A percentile compares a stretch with the other conserved stretches of the same genome.
Conservation (phyloP, 2,113 vertebrate species). For the Microcebus murinus region DNA sequence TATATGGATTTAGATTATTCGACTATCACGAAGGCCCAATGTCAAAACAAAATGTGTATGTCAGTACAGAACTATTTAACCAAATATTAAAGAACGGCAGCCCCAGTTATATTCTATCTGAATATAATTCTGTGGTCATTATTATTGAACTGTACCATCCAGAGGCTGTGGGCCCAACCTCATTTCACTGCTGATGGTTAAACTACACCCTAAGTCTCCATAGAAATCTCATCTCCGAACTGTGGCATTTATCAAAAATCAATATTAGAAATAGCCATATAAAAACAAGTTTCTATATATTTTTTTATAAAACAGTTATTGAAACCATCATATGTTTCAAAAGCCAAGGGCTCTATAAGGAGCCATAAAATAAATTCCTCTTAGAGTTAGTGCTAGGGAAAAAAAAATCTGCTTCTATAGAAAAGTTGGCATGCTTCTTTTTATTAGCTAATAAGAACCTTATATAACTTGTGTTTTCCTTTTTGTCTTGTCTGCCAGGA, state of each 20-base stretch:
- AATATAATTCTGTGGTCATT: neutral
- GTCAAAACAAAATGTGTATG: neutral
- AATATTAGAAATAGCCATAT: slow-evolving; percentile 47
- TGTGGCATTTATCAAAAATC: slow-evolving; percentile 67
- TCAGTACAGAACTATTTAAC: neutral
- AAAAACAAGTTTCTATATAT: slow-evolving; percentile 13
- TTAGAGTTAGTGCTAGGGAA: slow-evolving; percentile 40
- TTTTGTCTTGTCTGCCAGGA: slow-evolving; percentile 54
- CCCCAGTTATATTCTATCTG: neutral
- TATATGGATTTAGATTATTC: neutral
- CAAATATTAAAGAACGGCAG: slow-evolving; percentile 35
- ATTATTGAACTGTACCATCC: neutral
- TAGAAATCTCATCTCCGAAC: slow-evolving; percentile 45
- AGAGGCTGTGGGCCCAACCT: neutral
- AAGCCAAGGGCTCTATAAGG: slow-evolving; percentile 51
- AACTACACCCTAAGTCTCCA: slow-evolving; percentile 11
- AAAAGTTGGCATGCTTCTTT: slow-evolving; percentile 67
- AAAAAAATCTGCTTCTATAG: slow-evolving; percentile 35
- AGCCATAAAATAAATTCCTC: slow-evolving; percentile 68
- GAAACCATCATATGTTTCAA: slow-evolving; percentile 64
- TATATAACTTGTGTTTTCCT: slow-evolving; percentile 65
- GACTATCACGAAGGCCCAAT: neutral
- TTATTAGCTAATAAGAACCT: slow-evolving; percentile 73
- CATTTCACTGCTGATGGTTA: slow-evolving; percentile 31
- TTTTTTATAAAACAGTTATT: slow-evolving; percentile 61